Base-by-base conservation (phyloP, 2,797 vertebrate genomes). In the Chloroceryle amazona region DNA sequence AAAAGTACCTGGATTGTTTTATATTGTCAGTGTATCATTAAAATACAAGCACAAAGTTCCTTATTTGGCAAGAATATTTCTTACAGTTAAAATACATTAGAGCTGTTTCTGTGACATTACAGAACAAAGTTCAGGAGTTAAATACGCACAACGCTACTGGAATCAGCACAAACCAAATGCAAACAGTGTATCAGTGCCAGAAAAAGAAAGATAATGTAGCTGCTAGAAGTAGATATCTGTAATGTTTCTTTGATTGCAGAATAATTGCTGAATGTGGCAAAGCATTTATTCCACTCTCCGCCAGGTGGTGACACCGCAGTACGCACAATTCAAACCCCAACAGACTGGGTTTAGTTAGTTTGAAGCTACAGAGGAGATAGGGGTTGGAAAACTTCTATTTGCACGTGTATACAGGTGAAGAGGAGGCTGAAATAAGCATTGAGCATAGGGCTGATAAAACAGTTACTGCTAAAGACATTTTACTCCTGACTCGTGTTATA, bases 261-360 rank as follows among this genome's bases (percentile, higher is more conserved):
- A 6, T n/a, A 51, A 66, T 11, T 54, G 73, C 62, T 44, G 37
- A 84, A 86, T 1, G 62, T 11, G 7, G 2, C n/a, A 94, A 49
- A 81, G 86, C 58, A 95, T 47, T 88, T 90, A 37, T 90, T 93
- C 81, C 83, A 29, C 33, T 95, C 89, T 85, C 97, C 98, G 85
- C 97, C 96, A 98, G 98, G 85, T 97, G 98, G 98, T 94, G 97
- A 76, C 84, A 65, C 10, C 47, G 89, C 61, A 33, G 35, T 20
- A 1, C 4, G 65, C 58, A 82, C 44, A 90, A 60, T 13, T 14
- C 47, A 84, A 79, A 62, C 6, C 13, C 4, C 3, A 57, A 14
- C 6, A 29, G 4, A 19, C 6, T 58, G 44, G 7, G 81, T 54
- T 61, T 17, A 67, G 21, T n/a, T 42, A 22, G 31, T 26, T 16